phyloP scores from a whole-genome alignment of 2,888 invertebrate species.

The Dynastes tityus region DNA sequence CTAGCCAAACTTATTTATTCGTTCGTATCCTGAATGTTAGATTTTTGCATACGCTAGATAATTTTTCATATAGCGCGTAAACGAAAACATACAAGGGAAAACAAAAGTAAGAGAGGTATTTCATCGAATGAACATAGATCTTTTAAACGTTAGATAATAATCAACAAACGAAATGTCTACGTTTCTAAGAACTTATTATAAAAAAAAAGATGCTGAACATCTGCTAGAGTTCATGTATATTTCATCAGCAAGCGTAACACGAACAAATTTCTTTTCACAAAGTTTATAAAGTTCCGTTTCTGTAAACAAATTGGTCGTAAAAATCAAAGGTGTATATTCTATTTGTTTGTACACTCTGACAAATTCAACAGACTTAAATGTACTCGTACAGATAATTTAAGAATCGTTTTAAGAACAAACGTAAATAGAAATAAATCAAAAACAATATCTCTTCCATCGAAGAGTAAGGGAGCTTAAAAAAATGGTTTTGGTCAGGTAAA shows the following conservation, averaged over 20 bases:
- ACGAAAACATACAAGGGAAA: too few relatives aligned
- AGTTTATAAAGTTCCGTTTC: conserved; percentile 3
- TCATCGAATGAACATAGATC: too few relatives aligned
- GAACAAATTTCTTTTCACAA: not conserved
- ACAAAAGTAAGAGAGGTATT: too few relatives aligned
- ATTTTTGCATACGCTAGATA: too few relatives aligned
- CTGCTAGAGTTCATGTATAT: not conserved
- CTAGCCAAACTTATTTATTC: too few relatives aligned
- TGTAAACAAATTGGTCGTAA: conserved; percentile 18
- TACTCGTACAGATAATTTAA: conserved; percentile 1
- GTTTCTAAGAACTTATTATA: too few relatives aligned
- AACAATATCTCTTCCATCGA: conserved; percentile 1
- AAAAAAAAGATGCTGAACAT: not conserved
- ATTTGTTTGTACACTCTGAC: conserved; percentile 9
- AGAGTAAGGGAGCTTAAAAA: not conserved
- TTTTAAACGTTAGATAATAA: not conserved
- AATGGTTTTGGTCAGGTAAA: conserved; percentile 15
- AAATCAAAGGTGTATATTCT: conserved; percentile 14
- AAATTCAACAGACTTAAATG: conserved; percentile 8
- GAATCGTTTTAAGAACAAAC: not conserved
- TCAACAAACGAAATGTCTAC: not conserved
- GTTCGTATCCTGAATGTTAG: too few relatives aligned
- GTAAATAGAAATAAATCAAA: conserved; percentile 10
- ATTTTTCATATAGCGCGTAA: too few relatives aligned
- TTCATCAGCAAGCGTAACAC: not conserved